Percentiles rank a stretch among this genome's conserved stretches.
Conservation (phyloP, 2,797 vertebrate genomes). For the Notolepis coatsorum region DNA sequence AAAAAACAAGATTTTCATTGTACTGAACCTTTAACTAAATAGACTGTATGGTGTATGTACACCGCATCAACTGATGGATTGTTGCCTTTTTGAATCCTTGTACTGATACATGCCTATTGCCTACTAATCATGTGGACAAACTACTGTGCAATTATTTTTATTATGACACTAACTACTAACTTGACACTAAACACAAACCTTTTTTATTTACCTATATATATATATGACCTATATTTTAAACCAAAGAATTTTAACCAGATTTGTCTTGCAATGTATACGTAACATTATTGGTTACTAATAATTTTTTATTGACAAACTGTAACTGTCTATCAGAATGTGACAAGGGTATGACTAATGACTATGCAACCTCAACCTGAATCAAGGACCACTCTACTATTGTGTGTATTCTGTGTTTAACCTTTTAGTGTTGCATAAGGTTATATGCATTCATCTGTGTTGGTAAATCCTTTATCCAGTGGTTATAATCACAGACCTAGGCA, state of each 20-base stretch:
- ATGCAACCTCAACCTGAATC: slow-evolving; percentile 5
- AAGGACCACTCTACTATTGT: not conserved
- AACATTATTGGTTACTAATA: slow-evolving; percentile 39
- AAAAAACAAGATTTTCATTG: too few species aligned
- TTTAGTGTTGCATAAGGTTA: slow-evolving; percentile 1
- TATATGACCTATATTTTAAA: too few species aligned
- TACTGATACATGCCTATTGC: too few species aligned
- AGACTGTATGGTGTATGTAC: too few species aligned
- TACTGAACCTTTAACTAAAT: too few species aligned
- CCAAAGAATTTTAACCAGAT: too few species aligned
- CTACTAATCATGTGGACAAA: slow-evolving; percentile 43
- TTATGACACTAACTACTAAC: slow-evolving; percentile 2
- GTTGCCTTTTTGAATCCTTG: too few species aligned
- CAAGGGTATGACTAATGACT: slow-evolving; percentile 32
- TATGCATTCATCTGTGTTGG: not conserved
- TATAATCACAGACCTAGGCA: slow-evolving; percentile 41
- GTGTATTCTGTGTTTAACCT: slow-evolving; percentile 13
- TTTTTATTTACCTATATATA: too few species aligned
- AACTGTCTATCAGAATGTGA: slow-evolving; percentile 14
- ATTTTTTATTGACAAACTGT: slow-evolving; percentile 23
- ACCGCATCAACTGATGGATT: too few species aligned
- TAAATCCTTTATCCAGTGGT: slow-evolving; percentile 49
- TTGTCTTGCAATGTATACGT: too few species aligned
- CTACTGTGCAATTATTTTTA: slow-evolving; percentile 49
- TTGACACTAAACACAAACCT: too few species aligned